These are phyloP conservation scores for Caenorhabditis briggsae DNA, from an alignment of 1,140 invertebrate genomes.

Conservation along the genomic window DNA sequence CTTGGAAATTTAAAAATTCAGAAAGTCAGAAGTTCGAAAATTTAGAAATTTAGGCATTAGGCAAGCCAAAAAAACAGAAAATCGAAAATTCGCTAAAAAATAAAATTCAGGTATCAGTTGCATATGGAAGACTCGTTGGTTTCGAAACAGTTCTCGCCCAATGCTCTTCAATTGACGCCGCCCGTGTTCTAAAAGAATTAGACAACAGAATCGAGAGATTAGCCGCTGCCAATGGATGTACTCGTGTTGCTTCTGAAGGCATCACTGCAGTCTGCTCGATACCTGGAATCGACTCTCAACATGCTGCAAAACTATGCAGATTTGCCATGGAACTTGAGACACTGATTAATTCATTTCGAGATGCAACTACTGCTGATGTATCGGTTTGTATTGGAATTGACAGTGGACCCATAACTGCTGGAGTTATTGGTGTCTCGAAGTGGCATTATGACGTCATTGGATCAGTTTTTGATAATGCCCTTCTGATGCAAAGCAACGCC, in stretches of 20 bases:
- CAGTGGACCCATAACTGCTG: conserved; percentile 70
- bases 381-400: conserved; percentile 74
- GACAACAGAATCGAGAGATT: conserved; percentile 64
- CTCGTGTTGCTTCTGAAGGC: conserved; percentile 71
- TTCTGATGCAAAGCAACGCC: conserved; percentile 68
- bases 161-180: conserved; percentile 73
- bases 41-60: too few relatives aligned
- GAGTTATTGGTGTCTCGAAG: conserved; percentile 73
- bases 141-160: conserved; percentile 72
- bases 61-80: too few relatives aligned
- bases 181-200: conserved; percentile 69
- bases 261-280: conserved; percentile 69
- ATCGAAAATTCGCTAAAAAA: too few relatives aligned
- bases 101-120: conserved; percentile 68
- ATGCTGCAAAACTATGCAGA: conserved; percentile 67
- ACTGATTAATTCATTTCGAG: conserved; percentile 74
- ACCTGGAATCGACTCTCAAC: conserved; percentile 62
- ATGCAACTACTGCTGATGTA: conserved; percentile 73
- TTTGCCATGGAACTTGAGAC: conserved; percentile 71
- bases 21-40: too few relatives aligned
- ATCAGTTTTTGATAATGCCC: conserved; percentile 71
- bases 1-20: too few relatives aligned
- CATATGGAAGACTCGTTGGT: conserved; percentile 72
- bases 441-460: conserved; percentile 77
- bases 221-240: conserved; percentile 61